Base-by-base conservation (phyloP, 2,797 vertebrate species). In the Alauda arvensis region DNA sequence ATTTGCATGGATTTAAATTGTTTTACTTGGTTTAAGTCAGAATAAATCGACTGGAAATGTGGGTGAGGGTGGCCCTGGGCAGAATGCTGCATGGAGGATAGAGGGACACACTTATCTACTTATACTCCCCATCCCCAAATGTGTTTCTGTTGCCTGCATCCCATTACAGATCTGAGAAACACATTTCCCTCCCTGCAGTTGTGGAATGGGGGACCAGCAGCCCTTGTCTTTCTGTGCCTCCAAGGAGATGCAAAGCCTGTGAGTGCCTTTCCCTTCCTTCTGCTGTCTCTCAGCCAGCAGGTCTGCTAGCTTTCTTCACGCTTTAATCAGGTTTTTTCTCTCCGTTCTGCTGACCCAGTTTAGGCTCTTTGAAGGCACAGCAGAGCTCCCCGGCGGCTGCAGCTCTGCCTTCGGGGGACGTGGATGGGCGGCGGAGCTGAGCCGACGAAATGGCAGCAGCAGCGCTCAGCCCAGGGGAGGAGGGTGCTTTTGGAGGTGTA, bases 351-450 rank as follows among this genome's bases (percentile, higher is more conserved):
- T 94, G 88, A 91, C 92, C 86, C 90, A 85, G 55, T 93, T 94
- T 93, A 89, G 63, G 86, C 78, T 90, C 92, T 88, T 94, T 94
- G 93, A 94, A 95, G 84, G 52, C 88, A 2, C 16, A 0, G 72
- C 12, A 1, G 61, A 77, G 90, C 82, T 95, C 86, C 82, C 90
- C 26, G 2, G 80, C 1, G 91, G 82, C 87, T 57, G 82, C 59
- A 4, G 88, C 79, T 93, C 77, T 95, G 93, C 88, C 90, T 85
- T 77, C 4, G 1, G 93, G 88, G 88, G 55, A 74, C 16, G 6
- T 1, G 40, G 77, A 26, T 1, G 34, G 59, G 72, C 9, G 7
- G 66, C 57, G 67, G 65, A 91, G 83, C 80, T 40, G 66, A 91
- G 84, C 21, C 4, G 69, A 31, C 0, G 10, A 51, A 91, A 79